Evolutionary conservation across 1,140 invertebrate genomes (phyloP).

Genomic region (Mycetomoellerius zeteki): DNA sequence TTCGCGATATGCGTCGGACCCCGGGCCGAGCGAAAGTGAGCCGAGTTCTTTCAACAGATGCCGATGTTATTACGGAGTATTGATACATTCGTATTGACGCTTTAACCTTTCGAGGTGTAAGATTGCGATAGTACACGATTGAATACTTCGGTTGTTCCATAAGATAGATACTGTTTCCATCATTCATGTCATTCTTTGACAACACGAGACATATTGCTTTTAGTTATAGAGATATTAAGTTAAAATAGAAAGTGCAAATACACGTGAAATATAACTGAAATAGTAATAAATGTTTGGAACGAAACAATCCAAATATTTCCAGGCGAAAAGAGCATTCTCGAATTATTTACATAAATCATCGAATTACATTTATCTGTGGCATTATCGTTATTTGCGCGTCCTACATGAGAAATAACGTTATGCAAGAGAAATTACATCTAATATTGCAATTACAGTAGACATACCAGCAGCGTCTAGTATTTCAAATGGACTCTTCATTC

Average conservation of each 20-base stretch:
- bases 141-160: neutral
- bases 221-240: slow-evolving; percentile 8
- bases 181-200: neutral
- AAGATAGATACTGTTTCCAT: slow-evolving; percentile 22
- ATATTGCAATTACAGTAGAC: slow-evolving; percentile 11
- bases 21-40: slow-evolving; percentile 40
- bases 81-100: slow-evolving; percentile 24
- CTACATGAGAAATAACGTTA: slow-evolving; percentile 33
- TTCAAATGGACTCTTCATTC: slow-evolving; percentile 47
- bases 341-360: too few relatives aligned
- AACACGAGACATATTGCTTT: neutral
- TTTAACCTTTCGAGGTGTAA: slow-evolving; percentile 39
- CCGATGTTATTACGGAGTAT: slow-evolving; percentile 36
- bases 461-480: slow-evolving; percentile 2
- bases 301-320: slow-evolving; percentile 12
- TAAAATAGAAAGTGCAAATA: neutral
- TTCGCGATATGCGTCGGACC: neutral
- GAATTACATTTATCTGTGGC: slow-evolving; percentile 1
- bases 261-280: neutral
- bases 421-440: slow-evolving; percentile 44
- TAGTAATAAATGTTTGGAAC: neutral
- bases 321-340: neutral
- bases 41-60: slow-evolving; percentile 26
- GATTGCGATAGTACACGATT: slow-evolving; percentile 6
- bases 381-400: slow-evolving; percentile 13